Base-by-base conservation (phyloP, 2,113 vertebrate genomes). In the Lethenteron reissneri region DNA sequence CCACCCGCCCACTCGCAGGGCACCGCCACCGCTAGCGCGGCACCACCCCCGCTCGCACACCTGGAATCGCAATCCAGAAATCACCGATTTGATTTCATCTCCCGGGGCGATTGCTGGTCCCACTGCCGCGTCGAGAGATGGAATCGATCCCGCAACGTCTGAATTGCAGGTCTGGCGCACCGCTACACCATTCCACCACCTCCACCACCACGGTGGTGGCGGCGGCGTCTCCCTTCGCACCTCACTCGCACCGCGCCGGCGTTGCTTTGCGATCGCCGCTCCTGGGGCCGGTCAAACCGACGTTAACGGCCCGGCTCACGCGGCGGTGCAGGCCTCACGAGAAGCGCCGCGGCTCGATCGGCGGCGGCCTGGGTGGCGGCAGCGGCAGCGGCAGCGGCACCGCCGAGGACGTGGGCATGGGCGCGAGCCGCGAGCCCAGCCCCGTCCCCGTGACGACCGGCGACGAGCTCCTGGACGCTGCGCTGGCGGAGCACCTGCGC, bases 401-500 rank as follows among this genome's bases (percentile, higher is more conserved):
- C 64, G 10, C 64, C n/a, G 64, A 75, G 62, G 76, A 76, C 15
- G 76, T 75, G 9, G 75, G 72, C 5, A 75, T 76, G 68, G 78
- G 77, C 15, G 73, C 75, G 64, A 76, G 75, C 72, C 82, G 81
- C 6, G 83, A 86, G 57, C 78, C 79, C 58, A 81, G 80, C 70
- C 74, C 78, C 0, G 79, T 77, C 12, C 84, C 86, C 57, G 78
- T 92, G 76, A 92, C 85, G 77, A 90, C 90, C 0, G 84, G 88
- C 74, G 88, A 79, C 56, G 74, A 80, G 70, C 74, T 82, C 72
- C 81, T 97, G 74, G 91, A 97, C 74, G 77, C 78, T 74, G 79
- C 84, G 62, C 79, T 97, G 72, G 82, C 88, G 77, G 80, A 83
- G 64, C 94, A 97, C 73, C 79, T 97, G 73, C 80, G 81, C 77